Conservation (phyloP, 2,888 invertebrate species). For the Eupithecia subfuscata region DNA sequence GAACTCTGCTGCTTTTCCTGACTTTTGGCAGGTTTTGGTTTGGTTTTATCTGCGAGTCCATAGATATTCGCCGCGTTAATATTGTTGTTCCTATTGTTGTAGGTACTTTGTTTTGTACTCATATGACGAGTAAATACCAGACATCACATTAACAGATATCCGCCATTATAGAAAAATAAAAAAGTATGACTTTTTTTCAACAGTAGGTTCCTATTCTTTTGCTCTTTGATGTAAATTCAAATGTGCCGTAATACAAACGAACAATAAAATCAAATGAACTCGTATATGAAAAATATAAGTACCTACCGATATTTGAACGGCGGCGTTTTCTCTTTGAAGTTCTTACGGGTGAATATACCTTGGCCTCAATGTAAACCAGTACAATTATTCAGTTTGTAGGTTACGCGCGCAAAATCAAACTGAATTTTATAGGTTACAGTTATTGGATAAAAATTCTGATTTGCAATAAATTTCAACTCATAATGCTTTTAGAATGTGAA, state of each 20-base stretch:
- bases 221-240: neutral
- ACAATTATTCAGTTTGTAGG: neutral
- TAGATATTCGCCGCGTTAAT: neutral
- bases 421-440: neutral
- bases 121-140: neutral
- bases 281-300: neutral
- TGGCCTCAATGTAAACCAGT: neutral
- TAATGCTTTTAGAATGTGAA: neutral
- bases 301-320: neutral
- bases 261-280: slow-evolving; percentile 1
- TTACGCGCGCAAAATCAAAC: neutral
- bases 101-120: neutral
- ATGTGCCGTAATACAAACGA: neutral
- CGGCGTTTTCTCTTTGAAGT: neutral
- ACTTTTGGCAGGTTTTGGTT: neutral
- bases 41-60: neutral
- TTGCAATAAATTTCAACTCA: neutral
- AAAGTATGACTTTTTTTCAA: neutral
- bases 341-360: neutral
- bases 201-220: neutral
- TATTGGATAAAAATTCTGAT: neutral
- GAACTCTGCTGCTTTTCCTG: neutral
- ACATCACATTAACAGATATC: too few relatives aligned
- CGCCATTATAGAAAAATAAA: neutral
- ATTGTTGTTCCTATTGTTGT: neutral